phyloP scores from a whole-genome alignment of 2,888 invertebrate species.

The Tromatobia lineatoria region DNA sequence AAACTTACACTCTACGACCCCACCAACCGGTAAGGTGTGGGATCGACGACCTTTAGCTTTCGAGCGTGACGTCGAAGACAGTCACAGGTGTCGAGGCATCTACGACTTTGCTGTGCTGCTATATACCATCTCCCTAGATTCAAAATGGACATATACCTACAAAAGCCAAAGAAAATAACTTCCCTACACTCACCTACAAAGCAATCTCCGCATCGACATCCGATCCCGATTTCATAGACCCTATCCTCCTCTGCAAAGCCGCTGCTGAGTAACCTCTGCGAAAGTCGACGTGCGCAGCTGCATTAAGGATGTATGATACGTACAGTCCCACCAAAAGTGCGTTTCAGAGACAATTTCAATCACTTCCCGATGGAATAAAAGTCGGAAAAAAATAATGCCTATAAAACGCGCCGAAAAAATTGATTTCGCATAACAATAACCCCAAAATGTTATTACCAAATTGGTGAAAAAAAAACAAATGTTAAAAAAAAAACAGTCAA shows the following conservation, averaged over 20 bases:
- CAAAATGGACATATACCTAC: neutral
- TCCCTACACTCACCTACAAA: neutral
- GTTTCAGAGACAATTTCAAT: too few species aligned
- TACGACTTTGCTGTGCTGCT: neutral
- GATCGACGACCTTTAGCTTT: conserved; percentile 48
- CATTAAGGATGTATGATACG: too few species aligned
- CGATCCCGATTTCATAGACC: neutral
- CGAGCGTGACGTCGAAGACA: conserved; percentile 27
- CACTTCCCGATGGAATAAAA: too few species aligned
- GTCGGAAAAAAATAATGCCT: too few species aligned
- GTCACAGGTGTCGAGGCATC: conserved; percentile 23
- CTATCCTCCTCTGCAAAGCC: neutral
- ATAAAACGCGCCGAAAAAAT: too few species aligned
- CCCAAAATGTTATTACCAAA: too few species aligned
- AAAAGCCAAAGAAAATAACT: neutral
- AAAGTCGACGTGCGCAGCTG: neutral
- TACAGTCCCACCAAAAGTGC: too few species aligned
- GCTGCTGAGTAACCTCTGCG: neutral
- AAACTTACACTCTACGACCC: conserved; percentile 1
- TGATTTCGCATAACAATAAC: too few species aligned
- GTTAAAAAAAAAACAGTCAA: too few species aligned
- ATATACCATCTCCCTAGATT: neutral
- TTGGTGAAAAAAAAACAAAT: too few species aligned
- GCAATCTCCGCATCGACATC: neutral
- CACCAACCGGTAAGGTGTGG: neutral